Evolutionary conservation across 2,888 invertebrate species (phyloP), one percentile per base, ranked within the genome.

Genomic region (Meta bourneti): DNA sequence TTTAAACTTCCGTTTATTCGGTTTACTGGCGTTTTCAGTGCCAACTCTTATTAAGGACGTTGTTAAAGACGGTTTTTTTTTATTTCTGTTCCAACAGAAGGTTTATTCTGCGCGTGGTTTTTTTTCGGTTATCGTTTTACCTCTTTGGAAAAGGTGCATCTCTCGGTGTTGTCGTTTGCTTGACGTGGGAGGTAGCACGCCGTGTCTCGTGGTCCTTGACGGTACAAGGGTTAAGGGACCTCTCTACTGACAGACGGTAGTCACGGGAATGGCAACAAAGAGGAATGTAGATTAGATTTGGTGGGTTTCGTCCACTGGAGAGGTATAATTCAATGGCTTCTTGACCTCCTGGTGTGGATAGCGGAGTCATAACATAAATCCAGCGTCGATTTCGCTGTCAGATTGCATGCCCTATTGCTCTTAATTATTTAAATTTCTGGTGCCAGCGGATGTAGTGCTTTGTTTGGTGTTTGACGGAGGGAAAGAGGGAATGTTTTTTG

Each of bases 31-130:
- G 49, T 85, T 85, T 86, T 90, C 85, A 90, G 90, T 90, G 90
- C 85, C 90, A 90, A 34, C n/a, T 90, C 90, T 85, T 90, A 90
- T 90, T 90, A 90, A 85, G 85, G 75, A 81, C 81, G 90, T 78
- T 49, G 70, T 83, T 83, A 48, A 6, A 72, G 34, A 61, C 61
- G 48, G n/a, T 72, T 79, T 87, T 80, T 72, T 86, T 13, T 80
- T 48, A 16, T 83, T 83, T 75, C 74, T 84, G 34, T 51, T 48
- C 19, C n/a, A 52, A 48, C 48, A 48, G 34, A 51, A 49, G 34
- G 71, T 71, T 19, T 77, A 13, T 71, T 82, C 51, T 51, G 70
- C 16, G 9, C 72, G 8, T 74, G 16, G 19, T 71, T 81, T 34
- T 48, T 71, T 54, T 48, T 49, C 72, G 51, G 72, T 72, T 52